A percentile compares a stretch with the other conserved stretches of the same genome.
These are phyloP conservation scores for Perizoma flavofasciatum DNA, from an alignment of 2,888 invertebrate genomes.

Conservation along the genomic window DNA sequence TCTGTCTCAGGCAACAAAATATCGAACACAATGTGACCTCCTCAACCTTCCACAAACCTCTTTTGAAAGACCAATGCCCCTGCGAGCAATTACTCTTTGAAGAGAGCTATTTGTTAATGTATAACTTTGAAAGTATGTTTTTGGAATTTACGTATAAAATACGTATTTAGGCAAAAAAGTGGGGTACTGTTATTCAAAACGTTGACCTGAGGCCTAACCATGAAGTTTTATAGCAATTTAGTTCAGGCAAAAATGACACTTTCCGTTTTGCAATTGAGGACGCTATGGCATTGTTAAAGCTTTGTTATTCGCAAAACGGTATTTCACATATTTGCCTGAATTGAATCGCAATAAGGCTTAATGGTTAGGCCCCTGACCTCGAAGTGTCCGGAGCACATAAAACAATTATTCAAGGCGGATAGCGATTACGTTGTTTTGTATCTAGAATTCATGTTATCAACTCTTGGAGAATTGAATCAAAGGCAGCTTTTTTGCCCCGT, in stretches of 20 bases:
- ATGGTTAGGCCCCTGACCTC: no score
- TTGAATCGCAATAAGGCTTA: no score
- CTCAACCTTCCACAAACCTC: conserved; percentile 31
- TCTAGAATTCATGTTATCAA: conserved; percentile 1
- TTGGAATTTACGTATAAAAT: conserved; percentile 20
- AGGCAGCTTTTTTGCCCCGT: no score
- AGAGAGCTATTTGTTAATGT: conserved; percentile 57
- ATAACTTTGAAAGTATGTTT: conserved; percentile 29
- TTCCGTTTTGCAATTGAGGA: no score
- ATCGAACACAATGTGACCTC: conserved; percentile 46
- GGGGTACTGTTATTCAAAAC: conserved; percentile 8
- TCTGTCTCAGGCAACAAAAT: conserved; percentile 24
- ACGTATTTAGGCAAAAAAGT: conserved; percentile 10
- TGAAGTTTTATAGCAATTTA: no score
- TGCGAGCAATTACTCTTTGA: conserved; percentile 50
- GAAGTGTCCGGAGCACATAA: conserved; percentile 5
- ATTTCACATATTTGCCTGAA: no score
- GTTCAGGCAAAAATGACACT: no score
- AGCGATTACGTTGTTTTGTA: conserved; percentile 3
- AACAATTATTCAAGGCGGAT: conserved; percentile 8
- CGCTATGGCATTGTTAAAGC: no score
- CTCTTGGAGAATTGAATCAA: not conserved
- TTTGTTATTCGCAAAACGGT: no score
- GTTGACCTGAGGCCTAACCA: conserved; percentile 8
- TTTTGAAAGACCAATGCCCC: conserved; percentile 51